Base-by-base conservation (phyloP, 2,888 invertebrate species). In the Drosophila rubida region DNA sequence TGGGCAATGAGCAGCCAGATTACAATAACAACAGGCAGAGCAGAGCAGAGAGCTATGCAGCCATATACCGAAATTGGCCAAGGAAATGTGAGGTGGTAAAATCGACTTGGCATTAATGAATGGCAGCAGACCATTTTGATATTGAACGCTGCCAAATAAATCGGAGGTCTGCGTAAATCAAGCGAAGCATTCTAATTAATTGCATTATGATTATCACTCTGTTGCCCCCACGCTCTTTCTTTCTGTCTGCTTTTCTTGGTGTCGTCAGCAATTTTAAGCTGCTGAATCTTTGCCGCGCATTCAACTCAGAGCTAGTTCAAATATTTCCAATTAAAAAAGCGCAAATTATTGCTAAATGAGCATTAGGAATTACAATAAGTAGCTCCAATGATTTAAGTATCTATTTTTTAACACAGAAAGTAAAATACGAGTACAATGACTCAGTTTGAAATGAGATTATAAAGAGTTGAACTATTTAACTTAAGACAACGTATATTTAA, bases 11-110 rank as follows among this genome's bases (percentile, higher is more conserved):
- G 13, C 19, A 32, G 22, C 22, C 30, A 42, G 30, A 42, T 54
- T 32, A 42, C 42, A 41, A 27, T 30, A 44, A 30, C 51, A 51
- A n/a, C n/a, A n/a, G n/a, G n/a, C n/a, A 5, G 13, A 32, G n/a
- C 30, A 32, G 8, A 11, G 16, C n/a, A 25, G 16, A 8, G 54
- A 44, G 13, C 7, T 39, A 46, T 55, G 45, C 50, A 32, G 32
- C n/a, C 1, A 6, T 7, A 59, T 51, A 9, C 30, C 51, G 2
- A 30, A 61, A 61, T 49, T 37, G 57, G 61, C n/a, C 42, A 54
- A 42, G 62, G 57, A 66, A 59, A 70, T 57, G 41, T 39, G 46
- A 76, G 70, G 76, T 70, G 41, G 37, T 49, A 65, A 65, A 76
- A 65, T 74, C 59, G 45, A 53, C 65, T 76, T 59, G 70, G 58